Base-by-base conservation (phyloP, 1,140 invertebrate species). In the Papilio machaon region DNA sequence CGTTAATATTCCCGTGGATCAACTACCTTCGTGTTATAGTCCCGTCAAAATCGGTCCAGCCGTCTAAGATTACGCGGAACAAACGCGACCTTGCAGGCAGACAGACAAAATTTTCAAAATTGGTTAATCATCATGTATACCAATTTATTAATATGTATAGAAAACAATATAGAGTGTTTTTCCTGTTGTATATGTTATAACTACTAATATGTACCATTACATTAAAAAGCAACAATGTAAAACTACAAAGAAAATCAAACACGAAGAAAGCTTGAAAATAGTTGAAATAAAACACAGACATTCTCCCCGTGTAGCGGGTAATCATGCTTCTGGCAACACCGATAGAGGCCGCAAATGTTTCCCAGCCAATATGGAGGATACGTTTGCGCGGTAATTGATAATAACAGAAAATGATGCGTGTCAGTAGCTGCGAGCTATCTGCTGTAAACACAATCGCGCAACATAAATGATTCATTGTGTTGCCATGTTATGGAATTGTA, bases 351-450 rank as follows among this genome's bases (percentile, higher is more conserved):
- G 54, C 83, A 80, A 84, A 85, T 82, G 83, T 88, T 89, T 87
- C 88, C 84, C 89, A 90, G 82, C 80, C 81, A 82, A 88, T 83
- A 84, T 83, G 80, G 85, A 79, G 84, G 80, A 86, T 84, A 80
- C 81, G 80, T 89, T 89, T 87, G 86, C 86, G 83, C 80, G 79
- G 87, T 92, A 94, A 92, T 94, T 91, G 89, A 90, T 94, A 94
- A 93, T 94, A 88, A 92, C 86, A 90, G 87, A 90, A 89, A 91
- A 94, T 92, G 89, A 91, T 87, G 87, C 92, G 87, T 92, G 89
- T 90, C 91, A 92, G 91, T 91, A 91, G 91, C 91, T 91, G 86
- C 86, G 81, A 92, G 91, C 91, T 84, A 84, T 87, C 86, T 89
- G 88, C 82, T 87, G 86, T 84, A 87, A 85, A 85, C 81, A 83